Evolutionary conservation across 1,140 invertebrate genomes (phyloP).

Genomic region (Episyrphus balteatus): DNA sequence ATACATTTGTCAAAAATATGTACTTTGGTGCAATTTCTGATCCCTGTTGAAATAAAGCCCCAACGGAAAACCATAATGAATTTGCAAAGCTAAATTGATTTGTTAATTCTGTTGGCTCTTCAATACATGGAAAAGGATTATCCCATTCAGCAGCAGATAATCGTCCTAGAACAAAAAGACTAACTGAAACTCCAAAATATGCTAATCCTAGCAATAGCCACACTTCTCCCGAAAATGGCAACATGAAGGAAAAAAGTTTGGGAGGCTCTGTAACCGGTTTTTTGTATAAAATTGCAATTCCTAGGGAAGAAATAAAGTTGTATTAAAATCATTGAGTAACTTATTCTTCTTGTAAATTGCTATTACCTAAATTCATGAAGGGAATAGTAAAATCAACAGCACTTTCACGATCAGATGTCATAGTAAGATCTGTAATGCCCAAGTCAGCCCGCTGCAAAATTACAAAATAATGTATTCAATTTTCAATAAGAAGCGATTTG

Average conservation of each 20-base stretch:
- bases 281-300: conserved; percentile 64
- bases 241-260: conserved; percentile 67
- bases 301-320: conserved; percentile 28
- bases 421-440: conserved; percentile 82
- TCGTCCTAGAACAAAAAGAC: conserved; percentile 61
- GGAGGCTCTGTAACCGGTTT: conserved; percentile 59
- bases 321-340: too few relatives aligned
- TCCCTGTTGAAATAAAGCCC: conserved; percentile 76
- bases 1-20: conserved; percentile 1
- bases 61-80: conserved; percentile 42
- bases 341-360: background rate
- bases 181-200: conserved; percentile 60
- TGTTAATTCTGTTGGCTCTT: conserved; percentile 52
- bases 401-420: conserved; percentile 70
- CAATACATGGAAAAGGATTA: conserved; percentile 62
- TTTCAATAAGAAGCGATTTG: too few relatives aligned
- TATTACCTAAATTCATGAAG: conserved; percentile 75
- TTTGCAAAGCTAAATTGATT: conserved; percentile 58
- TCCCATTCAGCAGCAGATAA: conserved; percentile 65
- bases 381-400: conserved; percentile 86
- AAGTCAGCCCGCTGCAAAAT: conserved; percentile 61
- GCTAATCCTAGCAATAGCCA: conserved; percentile 65
- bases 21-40: conserved; percentile 68
- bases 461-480: too few relatives aligned
- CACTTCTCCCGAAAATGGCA: conserved; percentile 66